Evolutionary conservation across 2,113 vertebrate species (phyloP).

Genomic region (Pluvianellus socialis): DNA sequence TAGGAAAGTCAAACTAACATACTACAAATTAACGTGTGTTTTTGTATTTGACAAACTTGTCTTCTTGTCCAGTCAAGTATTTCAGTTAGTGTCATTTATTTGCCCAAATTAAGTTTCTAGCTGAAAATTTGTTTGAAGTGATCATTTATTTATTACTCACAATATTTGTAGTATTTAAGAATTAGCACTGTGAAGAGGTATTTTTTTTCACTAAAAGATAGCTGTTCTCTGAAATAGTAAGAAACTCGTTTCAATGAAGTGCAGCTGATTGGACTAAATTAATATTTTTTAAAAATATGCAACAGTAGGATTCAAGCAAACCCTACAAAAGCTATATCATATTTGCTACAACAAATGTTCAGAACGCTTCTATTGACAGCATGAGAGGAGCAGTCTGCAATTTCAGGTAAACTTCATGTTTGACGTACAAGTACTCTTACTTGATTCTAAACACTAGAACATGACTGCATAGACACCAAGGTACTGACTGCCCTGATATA

Average conservation of each 20-base stretch:
- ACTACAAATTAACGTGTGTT: conserved; percentile 65
- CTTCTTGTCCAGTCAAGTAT: conserved; percentile 31
- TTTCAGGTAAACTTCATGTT: neutral
- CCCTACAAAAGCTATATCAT: neutral
- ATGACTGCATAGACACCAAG: neutral
- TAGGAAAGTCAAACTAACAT: conserved; percentile 70
- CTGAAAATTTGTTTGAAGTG: conserved; percentile 42
- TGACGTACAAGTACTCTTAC: neutral
- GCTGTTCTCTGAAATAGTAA: neutral
- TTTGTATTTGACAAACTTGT: conserved; percentile 67
- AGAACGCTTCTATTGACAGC: neutral
- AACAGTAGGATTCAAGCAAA: neutral
- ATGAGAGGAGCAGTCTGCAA: neutral
- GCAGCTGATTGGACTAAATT: neutral
- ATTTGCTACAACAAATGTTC: neutral
- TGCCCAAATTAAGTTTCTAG: conserved; percentile 24
- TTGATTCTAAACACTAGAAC: neutral
- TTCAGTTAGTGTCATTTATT: conserved; percentile 47
- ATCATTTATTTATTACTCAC: conserved; percentile 25
- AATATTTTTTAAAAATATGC: neutral
- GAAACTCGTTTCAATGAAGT: neutral
- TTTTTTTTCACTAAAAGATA: neutral
- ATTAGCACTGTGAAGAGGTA: neutral
- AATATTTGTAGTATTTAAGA: neutral
- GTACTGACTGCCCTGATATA: neutral